Evolutionary conservation across 1,140 invertebrate species (phyloP).

Genomic region (Hylaeus volcanicus): DNA sequence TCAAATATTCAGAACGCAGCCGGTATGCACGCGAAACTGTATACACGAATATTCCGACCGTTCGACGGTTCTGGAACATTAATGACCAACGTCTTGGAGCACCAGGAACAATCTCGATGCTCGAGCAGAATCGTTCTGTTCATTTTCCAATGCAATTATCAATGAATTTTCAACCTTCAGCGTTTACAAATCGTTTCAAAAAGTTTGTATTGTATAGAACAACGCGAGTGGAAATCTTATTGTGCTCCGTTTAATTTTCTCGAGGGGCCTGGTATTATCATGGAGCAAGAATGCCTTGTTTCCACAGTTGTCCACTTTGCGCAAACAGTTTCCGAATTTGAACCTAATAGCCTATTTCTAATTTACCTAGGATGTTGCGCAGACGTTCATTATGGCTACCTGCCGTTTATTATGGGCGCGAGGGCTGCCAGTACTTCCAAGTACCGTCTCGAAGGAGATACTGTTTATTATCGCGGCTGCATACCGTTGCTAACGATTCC

Average conservation of each 20-base stretch:
- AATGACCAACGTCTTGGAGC: background rate
- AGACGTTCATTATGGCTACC: constrained; percentile 32
- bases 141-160: background rate
- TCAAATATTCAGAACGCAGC: constrained; percentile 6
- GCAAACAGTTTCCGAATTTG: too few species aligned
- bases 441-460: constrained; percentile 4
- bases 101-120: background rate
- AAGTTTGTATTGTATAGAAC: too few species aligned
- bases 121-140: constrained; percentile 6
- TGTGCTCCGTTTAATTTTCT: too few species aligned
- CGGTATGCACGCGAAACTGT: background rate
- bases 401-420: constrained; percentile 35
- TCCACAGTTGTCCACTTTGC: too few species aligned
- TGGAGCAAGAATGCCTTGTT: too few species aligned
- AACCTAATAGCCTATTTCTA: too few species aligned
- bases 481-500: constrained; percentile 49
- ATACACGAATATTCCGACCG: constrained; percentile 19
- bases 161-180: too few species aligned
- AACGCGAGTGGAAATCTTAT: too few species aligned
- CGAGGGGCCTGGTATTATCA: too few species aligned
- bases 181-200: too few species aligned
- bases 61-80: background rate
- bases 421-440: constrained; percentile 17
- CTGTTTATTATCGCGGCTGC: constrained; percentile 54
- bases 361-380: background rate